Evolutionary conservation across 2,113 vertebrate species (phyloP), one percentile per base, ranked within the genome.

Genomic region (Pelmatolapia mariae): DNA sequence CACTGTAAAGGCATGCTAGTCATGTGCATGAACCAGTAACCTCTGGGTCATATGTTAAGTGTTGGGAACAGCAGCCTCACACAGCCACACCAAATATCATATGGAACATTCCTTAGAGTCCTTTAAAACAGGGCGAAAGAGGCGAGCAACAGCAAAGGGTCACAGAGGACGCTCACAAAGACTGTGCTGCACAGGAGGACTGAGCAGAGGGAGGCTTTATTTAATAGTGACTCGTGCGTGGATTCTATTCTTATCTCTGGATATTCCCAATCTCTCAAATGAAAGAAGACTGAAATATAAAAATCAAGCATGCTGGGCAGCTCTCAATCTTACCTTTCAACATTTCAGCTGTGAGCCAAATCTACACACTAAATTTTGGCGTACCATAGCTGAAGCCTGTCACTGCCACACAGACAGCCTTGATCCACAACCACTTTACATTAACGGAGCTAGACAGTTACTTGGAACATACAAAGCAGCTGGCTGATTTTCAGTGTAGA

Each of bases 1-100:
- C 84, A 88, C 86, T 90, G 90, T 83, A 82, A 89, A 91, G 83
- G 88, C 87, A 84, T 13, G 80, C 76, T 7, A 85, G 94, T 91
- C 90, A 94, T 84, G 88, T 85, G 91, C 57, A 8, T 91, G 87
- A 94, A 90, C 91, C 71, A 18, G 10, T 54, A 86, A 91, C 86
- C 89, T 80, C 79, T 13, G 80, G 93, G 92, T 95, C 91, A 93
- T 68, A 87, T 89, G 94, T 92, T 87, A 92, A 93, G 91, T 86
- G 87, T 88, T 61, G 91, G 54, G 82, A 89, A 92, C 81, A 89
- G 85, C 86, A 91, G 85, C 86, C 31, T 89, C 83, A 88, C 85
- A 91, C 87, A 93, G 59, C 83, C 86, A 33, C 6, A 68, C 91
- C 52, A 89, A 89, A 95, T 89, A 93, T 90, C 82, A 40, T 84